Percentiles rank a stretch among this genome's conserved stretches.
phyloP scores from a whole-genome alignment of 2,888 invertebrate species.

The Cryptocheilus praepositus region DNA sequence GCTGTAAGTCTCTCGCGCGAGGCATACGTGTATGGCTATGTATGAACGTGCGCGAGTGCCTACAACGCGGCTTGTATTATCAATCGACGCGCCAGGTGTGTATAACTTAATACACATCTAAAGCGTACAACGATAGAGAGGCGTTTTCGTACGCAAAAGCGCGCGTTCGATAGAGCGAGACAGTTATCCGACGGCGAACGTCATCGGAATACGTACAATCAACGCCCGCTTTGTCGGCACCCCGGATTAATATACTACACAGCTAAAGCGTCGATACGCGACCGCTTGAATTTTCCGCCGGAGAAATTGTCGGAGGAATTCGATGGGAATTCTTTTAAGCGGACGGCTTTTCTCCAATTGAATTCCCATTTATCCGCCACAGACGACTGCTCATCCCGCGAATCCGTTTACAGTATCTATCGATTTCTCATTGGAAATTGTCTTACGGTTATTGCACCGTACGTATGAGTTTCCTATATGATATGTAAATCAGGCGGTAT shows the following conservation, averaged over 20 bases:
- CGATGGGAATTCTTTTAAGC: too few species aligned
- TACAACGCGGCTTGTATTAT: conserved; percentile 15
- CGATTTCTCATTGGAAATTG: too few species aligned
- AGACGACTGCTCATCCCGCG: too few species aligned
- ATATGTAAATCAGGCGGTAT: too few species aligned
- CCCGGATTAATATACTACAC: neutral
- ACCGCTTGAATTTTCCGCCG: too few species aligned
- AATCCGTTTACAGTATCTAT: too few species aligned
- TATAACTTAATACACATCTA: conserved; percentile 25
- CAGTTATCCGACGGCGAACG: neutral
- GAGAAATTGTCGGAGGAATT: too few species aligned
- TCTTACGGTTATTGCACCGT: too few species aligned
- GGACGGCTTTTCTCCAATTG: too few species aligned
- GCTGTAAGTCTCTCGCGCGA: conserved; percentile 3
- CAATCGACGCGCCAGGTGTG: conserved; percentile 28
- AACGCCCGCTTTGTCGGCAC: neutral
- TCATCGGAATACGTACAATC: neutral
- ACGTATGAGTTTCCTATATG: too few species aligned
- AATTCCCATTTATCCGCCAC: too few species aligned
- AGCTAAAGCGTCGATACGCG: too few species aligned
- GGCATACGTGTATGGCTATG: neutral
- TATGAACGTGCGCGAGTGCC: conserved; percentile 4
- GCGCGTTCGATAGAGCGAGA: neutral
- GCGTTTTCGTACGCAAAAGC: conserved; percentile 21
- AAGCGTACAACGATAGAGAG: conserved; percentile 8